A percentile compares a stretch with the other conserved stretches of the same genome.
Evolutionary conservation across 2,113 vertebrate genomes (phyloP).

Genomic region (Xenotilapia longispinis): DNA sequence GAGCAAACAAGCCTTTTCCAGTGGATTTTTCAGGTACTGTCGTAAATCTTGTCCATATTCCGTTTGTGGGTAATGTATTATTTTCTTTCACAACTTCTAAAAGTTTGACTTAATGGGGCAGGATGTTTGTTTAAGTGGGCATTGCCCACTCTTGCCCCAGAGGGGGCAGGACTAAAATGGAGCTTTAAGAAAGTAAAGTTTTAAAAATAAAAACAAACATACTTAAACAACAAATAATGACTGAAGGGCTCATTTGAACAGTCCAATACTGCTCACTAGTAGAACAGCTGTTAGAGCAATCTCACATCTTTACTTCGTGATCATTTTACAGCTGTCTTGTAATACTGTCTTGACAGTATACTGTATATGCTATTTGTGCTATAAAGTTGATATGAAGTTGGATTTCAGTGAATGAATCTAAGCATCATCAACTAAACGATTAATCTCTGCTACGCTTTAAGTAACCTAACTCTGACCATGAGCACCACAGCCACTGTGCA

Average conservation of each 20-base stretch:
- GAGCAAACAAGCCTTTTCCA: not conserved
- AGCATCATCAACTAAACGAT: not conserved
- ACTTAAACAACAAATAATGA: not conserved
- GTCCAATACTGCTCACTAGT: not conserved
- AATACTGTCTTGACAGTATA: not conserved
- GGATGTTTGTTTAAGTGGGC: not conserved
- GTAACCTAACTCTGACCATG: not conserved
- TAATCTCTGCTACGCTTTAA: not conserved
- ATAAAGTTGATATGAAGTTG: not conserved
- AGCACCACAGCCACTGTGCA: accelerated
- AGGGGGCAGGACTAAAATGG: not conserved
- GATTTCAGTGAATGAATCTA: not conserved
- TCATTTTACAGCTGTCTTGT: not conserved
- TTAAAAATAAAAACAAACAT: not conserved
- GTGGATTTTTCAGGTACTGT: not conserved
- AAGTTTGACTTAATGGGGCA: not conserved
- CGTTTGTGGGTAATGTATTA: not conserved
- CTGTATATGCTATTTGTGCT: not conserved
- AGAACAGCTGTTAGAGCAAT: not conserved
- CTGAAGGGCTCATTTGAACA: not conserved
- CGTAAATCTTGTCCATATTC: not conserved
- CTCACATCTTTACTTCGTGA: not conserved
- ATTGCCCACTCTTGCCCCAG: not conserved
- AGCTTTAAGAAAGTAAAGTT: not conserved
- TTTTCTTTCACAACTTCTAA: not conserved